Evolutionary conservation across 2,113 vertebrate genomes (phyloP), one percentile per base, ranked within the genome.

Genomic region (Stigmatopora argus): DNA sequence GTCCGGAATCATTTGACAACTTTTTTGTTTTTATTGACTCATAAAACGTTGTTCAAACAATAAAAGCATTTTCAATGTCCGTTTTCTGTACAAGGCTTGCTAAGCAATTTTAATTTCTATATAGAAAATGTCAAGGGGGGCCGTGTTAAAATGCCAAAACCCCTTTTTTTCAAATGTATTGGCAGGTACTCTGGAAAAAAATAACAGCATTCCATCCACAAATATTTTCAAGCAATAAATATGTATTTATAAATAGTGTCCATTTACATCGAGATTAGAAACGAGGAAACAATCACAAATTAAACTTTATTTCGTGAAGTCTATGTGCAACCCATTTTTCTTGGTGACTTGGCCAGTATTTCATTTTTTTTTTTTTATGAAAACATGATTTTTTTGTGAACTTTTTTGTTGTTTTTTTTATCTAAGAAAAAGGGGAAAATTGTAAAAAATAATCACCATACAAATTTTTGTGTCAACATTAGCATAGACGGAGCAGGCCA

Each of bases 231-330:
- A 98, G 95, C 95, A 99, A 99, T 99, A 99, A 99, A 99, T 99
- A 98, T 96, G 95, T 94, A 96, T 99, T 98, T 99, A 99, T 99
- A 99, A 98, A 99, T 99, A 98, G 96, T 97, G 95, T 97, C 97
- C 96, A 99, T 99, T 98, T 98, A 98, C 95, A 98, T 97, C 94
- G 93, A 96, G 94, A 99, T 98, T 98, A 99, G 95, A 98, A 99
- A 98, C 84, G 86, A 89, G 64, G 65, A 76, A 83, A 85, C 49
- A 97, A 97, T 93, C 92, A 98, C 93, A 97, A 97, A 96, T 96
- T 94, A 94, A 96, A 94, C 90, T 95, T 94, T 94, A 94, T 95
- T 98, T 90, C 93, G 93, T 94, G 6, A 95, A 89, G 92, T 96
- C 94, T 96, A 96, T 98, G 96, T 98, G 96, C 96, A 97, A 98